These are phyloP conservation scores for Catocala sponsa DNA, from an alignment of 2,888 invertebrate genomes.

Conservation along the genomic window DNA sequence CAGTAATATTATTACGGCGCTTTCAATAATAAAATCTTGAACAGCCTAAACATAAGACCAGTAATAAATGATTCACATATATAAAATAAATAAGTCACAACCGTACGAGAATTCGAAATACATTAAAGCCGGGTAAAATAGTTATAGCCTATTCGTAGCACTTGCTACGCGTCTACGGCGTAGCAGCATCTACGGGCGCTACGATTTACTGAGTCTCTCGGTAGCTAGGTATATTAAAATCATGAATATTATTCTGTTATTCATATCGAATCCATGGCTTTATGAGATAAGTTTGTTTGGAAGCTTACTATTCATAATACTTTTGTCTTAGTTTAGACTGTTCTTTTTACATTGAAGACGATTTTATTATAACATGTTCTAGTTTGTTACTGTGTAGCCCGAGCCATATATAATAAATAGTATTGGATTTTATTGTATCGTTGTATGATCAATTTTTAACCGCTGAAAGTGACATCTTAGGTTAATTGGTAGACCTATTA, in stretches of 20 bases:
- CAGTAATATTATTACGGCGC: too few species aligned
- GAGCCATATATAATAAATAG: too few species aligned
- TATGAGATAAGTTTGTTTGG: slow-evolving; percentile 41
- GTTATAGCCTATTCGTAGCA: slow-evolving; percentile 62
- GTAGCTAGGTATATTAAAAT: slow-evolving; percentile 46
- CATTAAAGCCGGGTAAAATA: slow-evolving; percentile 52
- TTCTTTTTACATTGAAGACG: not conserved
- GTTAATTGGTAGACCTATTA: too few species aligned
- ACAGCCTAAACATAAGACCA: slow-evolving; percentile 9
- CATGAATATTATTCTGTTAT: slow-evolving; percentile 31
- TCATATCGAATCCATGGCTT: slow-evolving; percentile 42
- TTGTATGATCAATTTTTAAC: too few species aligned
- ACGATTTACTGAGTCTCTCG: slow-evolving; percentile 39
- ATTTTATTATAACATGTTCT: too few species aligned
- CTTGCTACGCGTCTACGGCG: slow-evolving; percentile 57
- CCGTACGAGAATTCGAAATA: slow-evolving; percentile 47
- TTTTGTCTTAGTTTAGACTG: slow-evolving; percentile 1
- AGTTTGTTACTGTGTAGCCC: too few species aligned
- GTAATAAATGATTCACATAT: slow-evolving; percentile 30
- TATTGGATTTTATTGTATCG: too few species aligned
- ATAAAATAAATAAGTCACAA: slow-evolving; percentile 13
- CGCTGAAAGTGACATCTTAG: too few species aligned
- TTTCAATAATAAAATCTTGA: not conserved
- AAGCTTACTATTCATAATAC: slow-evolving; percentile 16
- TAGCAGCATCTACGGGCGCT: slow-evolving; percentile 37